Evolutionary conservation across 2,113 vertebrate species (phyloP).

Genomic region (Sinosuthora webbiana): DNA sequence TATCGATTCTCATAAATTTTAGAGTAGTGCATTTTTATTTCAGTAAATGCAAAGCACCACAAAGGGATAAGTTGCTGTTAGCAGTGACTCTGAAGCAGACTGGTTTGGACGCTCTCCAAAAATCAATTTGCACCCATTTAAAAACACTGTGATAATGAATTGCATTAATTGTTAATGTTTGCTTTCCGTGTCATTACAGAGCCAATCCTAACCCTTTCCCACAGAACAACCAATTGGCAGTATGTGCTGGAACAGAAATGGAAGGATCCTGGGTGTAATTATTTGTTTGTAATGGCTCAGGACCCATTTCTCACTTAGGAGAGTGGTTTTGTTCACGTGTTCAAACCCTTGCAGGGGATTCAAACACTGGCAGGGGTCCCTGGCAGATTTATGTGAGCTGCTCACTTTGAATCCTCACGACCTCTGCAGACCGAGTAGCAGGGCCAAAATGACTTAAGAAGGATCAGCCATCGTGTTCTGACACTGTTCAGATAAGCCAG

Average conservation of each 20-base stretch:
- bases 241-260: background rate
- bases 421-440: background rate
- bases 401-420: background rate
- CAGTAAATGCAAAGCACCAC: constrained; percentile 8
- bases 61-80: background rate
- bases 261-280: background rate
- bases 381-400: background rate
- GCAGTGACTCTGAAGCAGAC: background rate
- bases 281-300: background rate
- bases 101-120: background rate
- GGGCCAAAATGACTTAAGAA: background rate
- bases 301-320: background rate
- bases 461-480: background rate
- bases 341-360: background rate
- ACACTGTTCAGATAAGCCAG: background rate
- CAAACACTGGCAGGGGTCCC: background rate
- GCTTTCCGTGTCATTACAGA: background rate
- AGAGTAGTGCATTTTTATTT: constrained; percentile 24
- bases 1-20: constrained; percentile 35
- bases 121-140: constrained; percentile 3
- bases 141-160: constrained; percentile 47
- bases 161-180: constrained; percentile 65
- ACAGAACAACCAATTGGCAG: background rate
- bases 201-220: background rate
- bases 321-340: background rate